Base-by-base conservation (phyloP, 2,888 invertebrate genomes). In the Ischnus inquisitorius region DNA sequence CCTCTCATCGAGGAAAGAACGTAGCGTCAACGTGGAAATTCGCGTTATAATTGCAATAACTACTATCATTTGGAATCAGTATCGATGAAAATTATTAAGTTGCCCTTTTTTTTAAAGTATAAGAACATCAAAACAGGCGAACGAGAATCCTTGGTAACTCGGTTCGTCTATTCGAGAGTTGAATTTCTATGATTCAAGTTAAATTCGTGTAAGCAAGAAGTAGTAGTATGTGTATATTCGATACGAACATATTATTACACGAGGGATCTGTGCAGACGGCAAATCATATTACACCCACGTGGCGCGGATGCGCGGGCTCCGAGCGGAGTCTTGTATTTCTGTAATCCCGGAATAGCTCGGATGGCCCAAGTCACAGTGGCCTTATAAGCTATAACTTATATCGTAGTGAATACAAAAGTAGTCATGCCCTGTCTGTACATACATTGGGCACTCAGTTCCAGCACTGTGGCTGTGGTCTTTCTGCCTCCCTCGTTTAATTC, bases 201-300 rank as follows among this genome's bases (percentile, higher is more conserved):
- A 6, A 34, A 34, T 0, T 34, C 34, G 34, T 34, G 34, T 34
- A 34, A 6, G 8, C 8, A 34, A 34, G 5, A 34, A 34, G 34
- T 34, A 34, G 4, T 2, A 34, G 5, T 4, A 34, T 8, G 34
- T 0, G 48, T 8, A 51, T 51, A 22, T 54, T 10, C 19, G 51
- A 54, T 19, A 12, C 22, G 8, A 19, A 10, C 19, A 10, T 12
- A 54, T 54, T 54, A 51, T 69, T 39, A 51, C n/a, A 39, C 4
- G 51, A 69, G 16, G 16, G 28, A 51, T 51, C 39, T 69, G 51
- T 34, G 54, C 14, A 62, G 77, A 77, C 65, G 65, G 71, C 46
- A 39, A 80, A 71, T 77, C 64, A 65, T 79, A 83, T 79, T 71
- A 62, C 71, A 75, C 64, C 64, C 83, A 79, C 83, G 79, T 79